These are phyloP conservation scores for Poecilia latipinna DNA, from an alignment of 2,113 vertebrate genomes.

Conservation along the genomic window DNA sequence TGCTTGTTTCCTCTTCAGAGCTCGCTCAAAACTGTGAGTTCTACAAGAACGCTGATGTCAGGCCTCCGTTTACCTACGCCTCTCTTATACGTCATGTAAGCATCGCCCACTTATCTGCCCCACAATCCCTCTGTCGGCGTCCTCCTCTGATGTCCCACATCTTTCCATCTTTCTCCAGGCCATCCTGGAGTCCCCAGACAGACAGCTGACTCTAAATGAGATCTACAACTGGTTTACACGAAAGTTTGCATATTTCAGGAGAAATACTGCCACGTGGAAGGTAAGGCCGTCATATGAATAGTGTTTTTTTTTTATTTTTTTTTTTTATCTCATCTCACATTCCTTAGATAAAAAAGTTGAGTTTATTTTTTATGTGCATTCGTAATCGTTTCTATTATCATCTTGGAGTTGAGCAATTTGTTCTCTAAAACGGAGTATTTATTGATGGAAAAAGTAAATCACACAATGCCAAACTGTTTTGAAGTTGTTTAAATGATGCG, in stretches of 20 bases:
- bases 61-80: conserved; percentile 98
- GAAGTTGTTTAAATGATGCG: neutral
- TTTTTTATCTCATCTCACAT: no score
- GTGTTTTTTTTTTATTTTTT: neutral
- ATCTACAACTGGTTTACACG: conserved; percentile 99
- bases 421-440: neutral
- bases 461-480: neutral
- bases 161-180: conserved; percentile 80
- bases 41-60: conserved; percentile 98
- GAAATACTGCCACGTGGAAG: conserved; percentile 99
- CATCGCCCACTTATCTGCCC: neutral
- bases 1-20: conserved; percentile 76
- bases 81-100: conserved; percentile 99
- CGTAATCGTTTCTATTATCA: neutral
- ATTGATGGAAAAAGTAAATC: neutral
- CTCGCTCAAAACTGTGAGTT: conserved; percentile 99
- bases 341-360: neutral
- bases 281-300: conserved; percentile 72
- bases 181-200: conserved; percentile 97
- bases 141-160: conserved; percentile 12
- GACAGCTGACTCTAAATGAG: conserved; percentile 98
- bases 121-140: neutral
- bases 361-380: neutral
- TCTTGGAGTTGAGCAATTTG: neutral
- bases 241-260: conserved; percentile 99